Percentiles rank a stretch among this genome's conserved stretches.
These are phyloP conservation scores for Coenobita brevimanus DNA, from an alignment of 1,140 invertebrate genomes.

Conservation along the genomic window DNA sequence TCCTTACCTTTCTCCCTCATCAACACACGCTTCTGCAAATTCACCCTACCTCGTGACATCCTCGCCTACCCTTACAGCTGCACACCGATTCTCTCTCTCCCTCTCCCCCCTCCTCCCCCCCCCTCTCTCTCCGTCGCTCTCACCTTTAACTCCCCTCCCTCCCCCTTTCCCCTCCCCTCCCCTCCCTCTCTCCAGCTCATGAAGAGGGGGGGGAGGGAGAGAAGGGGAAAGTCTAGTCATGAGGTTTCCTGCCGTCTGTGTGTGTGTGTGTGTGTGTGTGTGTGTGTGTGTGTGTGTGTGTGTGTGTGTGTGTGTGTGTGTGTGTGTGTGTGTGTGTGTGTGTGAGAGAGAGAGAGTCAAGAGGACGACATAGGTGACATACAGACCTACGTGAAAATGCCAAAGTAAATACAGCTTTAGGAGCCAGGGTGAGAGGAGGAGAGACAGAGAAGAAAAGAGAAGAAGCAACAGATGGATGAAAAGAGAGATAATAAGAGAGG, in stretches of 20 bases:
- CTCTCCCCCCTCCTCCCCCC: too few relatives aligned
- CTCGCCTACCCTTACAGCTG: too few relatives aligned
- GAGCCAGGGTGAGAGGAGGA: neutral
- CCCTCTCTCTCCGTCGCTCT: neutral
- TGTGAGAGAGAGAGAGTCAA: neutral
- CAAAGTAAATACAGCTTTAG: neutral
- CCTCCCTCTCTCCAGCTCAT: neutral
- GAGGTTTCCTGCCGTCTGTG: neutral
- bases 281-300: slow-evolving; percentile 20
- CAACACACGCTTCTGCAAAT: too few relatives aligned
- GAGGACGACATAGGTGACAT: neutral
- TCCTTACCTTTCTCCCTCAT: too few relatives aligned
- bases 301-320: neutral
- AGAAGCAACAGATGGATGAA: too few relatives aligned
- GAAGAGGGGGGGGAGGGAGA: neutral
- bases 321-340: neutral
- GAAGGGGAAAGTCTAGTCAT: neutral
- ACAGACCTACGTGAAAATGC: neutral
- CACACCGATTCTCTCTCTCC: too few relatives aligned
- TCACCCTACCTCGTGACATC: too few relatives aligned
- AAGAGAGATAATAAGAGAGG: too few relatives aligned
- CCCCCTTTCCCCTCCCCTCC: neutral
- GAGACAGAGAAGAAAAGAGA: too few relatives aligned
- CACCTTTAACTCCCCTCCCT: neutral
- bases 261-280: slow-evolving; percentile 11